Base-by-base conservation (phyloP, 2,888 invertebrate species). In the Noctua comes region DNA sequence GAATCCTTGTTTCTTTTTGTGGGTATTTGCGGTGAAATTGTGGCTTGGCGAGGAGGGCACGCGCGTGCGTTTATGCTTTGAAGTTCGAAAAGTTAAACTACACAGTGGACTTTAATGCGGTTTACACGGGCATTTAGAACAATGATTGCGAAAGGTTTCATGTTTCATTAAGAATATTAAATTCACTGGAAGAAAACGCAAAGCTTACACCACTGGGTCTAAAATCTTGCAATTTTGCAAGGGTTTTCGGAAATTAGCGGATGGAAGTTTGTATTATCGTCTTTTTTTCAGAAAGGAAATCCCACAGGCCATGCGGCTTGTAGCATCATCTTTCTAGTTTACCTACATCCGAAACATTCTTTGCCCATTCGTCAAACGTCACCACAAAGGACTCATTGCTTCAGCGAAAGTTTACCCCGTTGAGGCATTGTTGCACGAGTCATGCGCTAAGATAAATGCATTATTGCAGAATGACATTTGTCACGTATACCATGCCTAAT, bases 391-490 rank as follows among this genome's bases (percentile, higher is more conserved):
- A 75, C 13, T 75, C 43, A 74, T 66, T 11, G 1, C 16, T 59
- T 59, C 27, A 27, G 18, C 5, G 48, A 62, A 62, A 62, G 27
- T 46, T 21, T 2, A 40, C 7, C 1, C 36, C 4, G 40, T 31
- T 79, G 13, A 65, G 40, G 40, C 36, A 40, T 48, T 31, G 10
- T 48, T 73, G 24, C 31, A 24, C 16, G 48, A 57, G n/a, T 66
- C 73, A 66, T 73, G 18, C 21, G 10, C n/a, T 65, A 24, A 68
- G 75, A 73, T 51, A n/a, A 57, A 80, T 66, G 57, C 18, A n/a
- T 66, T n/a, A n/a, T 73, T 79, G 6, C 5, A 54, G 3, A 16
- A 80, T 48, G 36, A 79, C 21, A 54, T 13, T 24, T 24, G 24
- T 24, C 65, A 65, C 65, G 8, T 7, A 21, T 40, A 43, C 21